Evolutionary conservation across 2,888 invertebrate genomes (phyloP).

Genomic region (Meteorus colon): DNA sequence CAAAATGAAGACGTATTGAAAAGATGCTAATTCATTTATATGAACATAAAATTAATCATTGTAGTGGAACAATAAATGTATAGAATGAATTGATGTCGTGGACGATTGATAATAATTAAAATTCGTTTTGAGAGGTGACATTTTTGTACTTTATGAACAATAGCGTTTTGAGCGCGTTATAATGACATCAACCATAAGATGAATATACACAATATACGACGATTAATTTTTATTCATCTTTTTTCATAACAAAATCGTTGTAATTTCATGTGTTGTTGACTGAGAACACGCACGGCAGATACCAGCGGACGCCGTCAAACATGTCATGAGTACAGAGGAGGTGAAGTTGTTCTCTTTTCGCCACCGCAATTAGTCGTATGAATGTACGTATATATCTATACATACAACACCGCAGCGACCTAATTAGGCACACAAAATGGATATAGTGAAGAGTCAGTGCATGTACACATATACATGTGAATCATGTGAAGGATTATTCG

Average conservation of each 20-base stretch:
- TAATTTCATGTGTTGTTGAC: not conserved
- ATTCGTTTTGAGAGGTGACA: not conserved
- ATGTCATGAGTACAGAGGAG: not conserved
- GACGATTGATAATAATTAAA: not conserved
- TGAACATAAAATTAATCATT: conserved; percentile 6
- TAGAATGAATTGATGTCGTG: not conserved
- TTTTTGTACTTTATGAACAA: not conserved
- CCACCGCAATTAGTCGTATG: not conserved
- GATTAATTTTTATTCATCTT: conserved; percentile 16
- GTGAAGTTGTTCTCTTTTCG: not conserved
- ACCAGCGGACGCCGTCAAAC: not conserved
- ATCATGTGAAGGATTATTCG: not conserved
- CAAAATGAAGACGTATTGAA: not conserved
- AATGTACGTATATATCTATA: not conserved
- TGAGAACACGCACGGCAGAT: conserved; percentile 4
- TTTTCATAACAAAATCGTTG: not conserved
- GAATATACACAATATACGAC: not conserved
- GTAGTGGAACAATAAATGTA: conserved; percentile 2
- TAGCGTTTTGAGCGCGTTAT: not conserved
- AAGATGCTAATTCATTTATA: not conserved
- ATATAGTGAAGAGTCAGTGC: conserved; percentile 15
- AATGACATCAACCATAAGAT: not conserved
- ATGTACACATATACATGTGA: not conserved
- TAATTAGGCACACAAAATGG: conserved; percentile 50
- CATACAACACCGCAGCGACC: conserved; percentile 43